Evolutionary conservation across 1,140 invertebrate genomes (phyloP).

Genomic region (Macrosteles quadrilineatus): DNA sequence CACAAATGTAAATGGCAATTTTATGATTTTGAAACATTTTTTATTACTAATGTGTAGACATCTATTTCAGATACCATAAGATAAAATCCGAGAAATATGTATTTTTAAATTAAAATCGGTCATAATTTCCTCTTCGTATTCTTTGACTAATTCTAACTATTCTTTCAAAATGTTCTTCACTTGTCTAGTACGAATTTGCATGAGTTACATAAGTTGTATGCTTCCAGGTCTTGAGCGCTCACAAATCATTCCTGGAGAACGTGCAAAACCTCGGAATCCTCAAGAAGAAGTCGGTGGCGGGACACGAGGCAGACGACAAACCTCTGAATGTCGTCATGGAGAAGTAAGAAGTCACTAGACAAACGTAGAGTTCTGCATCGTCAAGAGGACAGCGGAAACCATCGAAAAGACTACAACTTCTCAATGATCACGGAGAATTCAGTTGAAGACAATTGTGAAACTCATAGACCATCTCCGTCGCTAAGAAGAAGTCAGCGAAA

Average conservation of each 20-base stretch:
- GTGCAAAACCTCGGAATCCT: constrained; percentile 86
- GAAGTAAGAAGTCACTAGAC: constrained; percentile 11
- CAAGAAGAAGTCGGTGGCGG: constrained; percentile 75
- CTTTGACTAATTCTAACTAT: constrained; percentile 67
- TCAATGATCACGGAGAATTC: not conserved
- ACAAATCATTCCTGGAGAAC: constrained; percentile 85
- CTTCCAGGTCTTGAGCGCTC: constrained; percentile 37
- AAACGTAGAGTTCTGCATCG: not conserved
- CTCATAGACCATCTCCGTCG: not conserved
- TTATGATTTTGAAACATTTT: too few species aligned
- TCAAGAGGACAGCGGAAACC: too few species aligned
- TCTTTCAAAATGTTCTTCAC: constrained; percentile 48
- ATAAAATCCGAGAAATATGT: too few species aligned
- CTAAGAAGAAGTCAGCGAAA: not conserved
- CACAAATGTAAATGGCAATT: too few species aligned
- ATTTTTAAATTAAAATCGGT: not conserved
- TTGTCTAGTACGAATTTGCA: too few species aligned
- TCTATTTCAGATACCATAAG: too few species aligned
- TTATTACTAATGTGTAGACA: too few species aligned
- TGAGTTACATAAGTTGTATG: too few species aligned
- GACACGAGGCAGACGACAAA: constrained; percentile 20
- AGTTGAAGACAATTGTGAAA: not conserved
- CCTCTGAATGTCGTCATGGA: constrained; percentile 28
- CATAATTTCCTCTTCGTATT: not conserved
- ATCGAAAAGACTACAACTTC: not conserved